Evolutionary conservation across 2,888 invertebrate species (phyloP).

Genomic region (Hirudinaria manillensis): DNA sequence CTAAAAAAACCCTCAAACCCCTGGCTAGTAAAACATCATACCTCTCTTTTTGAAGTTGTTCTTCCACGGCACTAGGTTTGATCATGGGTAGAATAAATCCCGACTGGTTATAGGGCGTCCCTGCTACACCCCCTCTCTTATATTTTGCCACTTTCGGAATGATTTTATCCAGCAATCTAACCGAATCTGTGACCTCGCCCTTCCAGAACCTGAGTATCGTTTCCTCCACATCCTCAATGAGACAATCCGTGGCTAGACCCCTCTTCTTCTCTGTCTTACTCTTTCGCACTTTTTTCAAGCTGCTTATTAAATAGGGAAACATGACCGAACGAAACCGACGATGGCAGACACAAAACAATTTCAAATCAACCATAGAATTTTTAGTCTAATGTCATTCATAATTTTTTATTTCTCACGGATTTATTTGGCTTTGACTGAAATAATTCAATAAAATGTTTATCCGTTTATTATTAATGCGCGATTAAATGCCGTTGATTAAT

Average conservation of each 20-base stretch:
- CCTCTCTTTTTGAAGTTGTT: too few relatives aligned
- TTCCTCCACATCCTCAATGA: slow-evolving; percentile 20
- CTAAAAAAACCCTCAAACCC: too few relatives aligned
- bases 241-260: slow-evolving; percentile 23
- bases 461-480: too few relatives aligned
- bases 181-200: slow-evolving; percentile 26
- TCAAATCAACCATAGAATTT: too few relatives aligned
- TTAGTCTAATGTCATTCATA: too few relatives aligned
- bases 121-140: slow-evolving; percentile 27
- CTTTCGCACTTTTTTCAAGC: slow-evolving; percentile 18
- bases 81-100: slow-evolving; percentile 24
- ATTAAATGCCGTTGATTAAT: too few relatives aligned
- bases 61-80: background rate
- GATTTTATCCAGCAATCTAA: slow-evolving; percentile 22
- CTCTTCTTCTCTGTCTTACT: slow-evolving; percentile 5
- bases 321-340: slow-evolving; percentile 11
- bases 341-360: too few relatives aligned
- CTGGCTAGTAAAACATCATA: too few relatives aligned
- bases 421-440: too few relatives aligned
- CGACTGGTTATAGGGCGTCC: slow-evolving; percentile 21
- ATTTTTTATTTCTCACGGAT: too few relatives aligned
- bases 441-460: too few relatives aligned
- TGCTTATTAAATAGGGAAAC: slow-evolving; percentile 25
- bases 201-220: slow-evolving; percentile 25
- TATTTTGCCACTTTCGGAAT: slow-evolving; percentile 27